These are phyloP conservation scores for Microhierax caerulescens DNA, from an alignment of 2,797 vertebrate species.

Conservation along the genomic window DNA sequence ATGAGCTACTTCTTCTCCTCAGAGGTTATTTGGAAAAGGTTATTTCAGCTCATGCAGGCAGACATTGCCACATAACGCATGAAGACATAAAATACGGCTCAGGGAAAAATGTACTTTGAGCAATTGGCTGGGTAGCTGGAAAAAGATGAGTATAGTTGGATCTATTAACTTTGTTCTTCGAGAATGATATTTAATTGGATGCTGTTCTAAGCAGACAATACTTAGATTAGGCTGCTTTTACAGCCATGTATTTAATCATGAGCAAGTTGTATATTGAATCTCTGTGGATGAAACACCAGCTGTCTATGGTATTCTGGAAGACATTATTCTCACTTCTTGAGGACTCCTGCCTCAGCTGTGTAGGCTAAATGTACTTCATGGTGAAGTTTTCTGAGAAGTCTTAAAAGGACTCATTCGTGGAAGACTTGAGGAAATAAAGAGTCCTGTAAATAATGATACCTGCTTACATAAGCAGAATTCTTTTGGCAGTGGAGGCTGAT, in stretches of 20 bases:
- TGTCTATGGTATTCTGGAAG: conserved; percentile 46
- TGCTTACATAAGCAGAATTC: conserved; percentile 44
- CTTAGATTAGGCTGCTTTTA: conserved; percentile 51
- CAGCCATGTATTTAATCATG: conserved; percentile 54
- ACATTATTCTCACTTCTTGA: conserved; percentile 31
- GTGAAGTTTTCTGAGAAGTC: conserved; percentile 63
- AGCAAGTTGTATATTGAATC: conserved; percentile 36
- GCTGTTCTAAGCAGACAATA: conserved; percentile 45
- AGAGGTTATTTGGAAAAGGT: conserved; percentile 31
- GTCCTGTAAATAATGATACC: conserved; percentile 41
- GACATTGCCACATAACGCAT: conserved; percentile 32
- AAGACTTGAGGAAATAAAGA: conserved; percentile 43
- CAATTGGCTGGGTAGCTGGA: conserved; percentile 57
- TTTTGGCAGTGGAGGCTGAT: background rate
- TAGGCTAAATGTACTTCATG: conserved; percentile 28
- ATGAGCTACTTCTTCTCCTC: background rate
- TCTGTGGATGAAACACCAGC: conserved; percentile 48
- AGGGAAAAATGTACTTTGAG: conserved; percentile 44
- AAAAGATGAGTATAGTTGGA: conserved; percentile 55
- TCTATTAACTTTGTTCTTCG: conserved; percentile 32
- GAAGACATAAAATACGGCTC: conserved; percentile 55
- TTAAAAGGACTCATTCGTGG: conserved; percentile 56
- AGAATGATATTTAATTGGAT: conserved; percentile 63
- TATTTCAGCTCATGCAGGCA: conserved; percentile 36
- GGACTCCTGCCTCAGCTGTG: background rate